Conservation (phyloP, 2,888 invertebrate species). For the Amblyjoppa proteus region DNA sequence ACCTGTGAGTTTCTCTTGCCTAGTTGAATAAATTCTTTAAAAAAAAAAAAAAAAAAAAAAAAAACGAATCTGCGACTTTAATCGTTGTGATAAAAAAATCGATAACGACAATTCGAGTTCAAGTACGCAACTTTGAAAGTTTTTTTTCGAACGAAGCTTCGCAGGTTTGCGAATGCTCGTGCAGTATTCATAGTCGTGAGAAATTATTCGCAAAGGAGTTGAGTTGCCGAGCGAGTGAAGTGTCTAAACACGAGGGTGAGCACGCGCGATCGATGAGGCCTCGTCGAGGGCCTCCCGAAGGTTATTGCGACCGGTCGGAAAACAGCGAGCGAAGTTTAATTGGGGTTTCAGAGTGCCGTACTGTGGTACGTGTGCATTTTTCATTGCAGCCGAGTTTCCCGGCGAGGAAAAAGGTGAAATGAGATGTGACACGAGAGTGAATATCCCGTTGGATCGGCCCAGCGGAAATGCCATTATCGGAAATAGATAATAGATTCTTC, state of each 20-base stretch:
- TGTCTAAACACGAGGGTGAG: not conserved
- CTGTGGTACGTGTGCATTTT: not conserved
- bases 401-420: not conserved
- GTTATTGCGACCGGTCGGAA: slow-evolving; percentile 36
- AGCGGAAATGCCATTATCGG: slow-evolving; percentile 27
- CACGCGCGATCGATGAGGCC: slow-evolving; percentile 55
- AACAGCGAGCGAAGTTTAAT: slow-evolving; percentile 29
- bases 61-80: not conserved
- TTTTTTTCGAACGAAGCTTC: not conserved
- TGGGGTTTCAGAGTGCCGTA: not conserved
- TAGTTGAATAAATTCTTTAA: not conserved
- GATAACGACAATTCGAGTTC: not conserved
- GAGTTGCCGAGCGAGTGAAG: slow-evolving; percentile 9
- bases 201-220: slow-evolving; percentile 34
- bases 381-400: not conserved
- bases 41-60: not conserved
- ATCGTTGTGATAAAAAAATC: not conserved
- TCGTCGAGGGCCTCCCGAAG: slow-evolving; percentile 32
- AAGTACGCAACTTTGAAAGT: not conserved
- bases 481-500: not conserved
- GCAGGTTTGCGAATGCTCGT: slow-evolving; percentile 10
- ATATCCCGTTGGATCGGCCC: not conserved
- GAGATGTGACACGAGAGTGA: slow-evolving; percentile 6
- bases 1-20: too few species aligned
- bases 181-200: slow-evolving; percentile 50